Evolutionary conservation across 2,797 vertebrate genomes (phyloP).

Genomic region (Tarsius wallacei): DNA sequence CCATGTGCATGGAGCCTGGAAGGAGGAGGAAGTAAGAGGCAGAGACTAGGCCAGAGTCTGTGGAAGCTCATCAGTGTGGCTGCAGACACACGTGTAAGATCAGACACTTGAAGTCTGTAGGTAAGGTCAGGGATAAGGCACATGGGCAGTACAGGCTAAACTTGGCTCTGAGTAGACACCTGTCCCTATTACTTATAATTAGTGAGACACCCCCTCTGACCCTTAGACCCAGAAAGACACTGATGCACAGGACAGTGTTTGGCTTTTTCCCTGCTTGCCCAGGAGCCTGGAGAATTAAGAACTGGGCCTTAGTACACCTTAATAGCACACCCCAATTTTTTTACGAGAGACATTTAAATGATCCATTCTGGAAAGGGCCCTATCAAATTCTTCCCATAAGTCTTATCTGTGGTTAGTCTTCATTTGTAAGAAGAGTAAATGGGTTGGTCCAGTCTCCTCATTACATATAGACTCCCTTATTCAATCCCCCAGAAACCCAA

Average conservation of each 20-base stretch:
- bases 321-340: not conserved
- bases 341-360: not conserved
- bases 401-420: not conserved
- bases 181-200: not conserved
- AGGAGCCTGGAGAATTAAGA: not conserved
- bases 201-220: not conserved
- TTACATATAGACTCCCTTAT: not conserved
- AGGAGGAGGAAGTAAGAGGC: not conserved
- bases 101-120: not conserved
- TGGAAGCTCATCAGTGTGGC: too few species aligned
- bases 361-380: not conserved
- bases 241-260: not conserved
- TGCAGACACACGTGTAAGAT: not conserved
- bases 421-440: not conserved
- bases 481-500: not conserved
- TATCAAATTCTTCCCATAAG: not conserved
- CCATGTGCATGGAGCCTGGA: too few species aligned
- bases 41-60: not conserved
- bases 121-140: not conserved
- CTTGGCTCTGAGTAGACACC: not conserved
- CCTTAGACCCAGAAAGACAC: not conserved
- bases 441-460: not conserved
- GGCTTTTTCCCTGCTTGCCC: not conserved
- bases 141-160: not conserved
- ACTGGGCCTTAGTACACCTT: not conserved